Conservation (phyloP, 2,888 invertebrate genomes). For the Hirtodrosophila cameraria region DNA sequence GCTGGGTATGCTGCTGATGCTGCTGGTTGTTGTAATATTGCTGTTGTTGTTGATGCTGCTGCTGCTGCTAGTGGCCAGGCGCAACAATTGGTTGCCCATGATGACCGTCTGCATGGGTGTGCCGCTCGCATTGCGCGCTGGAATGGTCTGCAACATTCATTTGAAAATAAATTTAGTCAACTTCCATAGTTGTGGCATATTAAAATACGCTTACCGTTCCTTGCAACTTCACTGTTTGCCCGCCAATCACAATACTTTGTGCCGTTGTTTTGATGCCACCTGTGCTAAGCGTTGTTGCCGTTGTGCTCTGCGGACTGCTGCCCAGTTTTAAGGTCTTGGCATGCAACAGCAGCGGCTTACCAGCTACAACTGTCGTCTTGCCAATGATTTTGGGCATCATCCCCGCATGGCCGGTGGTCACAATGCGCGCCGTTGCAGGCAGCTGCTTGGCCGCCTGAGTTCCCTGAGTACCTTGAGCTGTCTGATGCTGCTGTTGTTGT, state of each 20-base stretch:
- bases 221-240: conserved; percentile 83
- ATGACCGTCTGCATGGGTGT: conserved; percentile 83
- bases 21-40: conserved; percentile 32
- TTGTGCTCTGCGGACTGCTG: conserved; percentile 82
- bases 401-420: conserved; percentile 77
- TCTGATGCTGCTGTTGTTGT: conserved; percentile 59
- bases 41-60: conserved; percentile 50
- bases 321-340: conserved; percentile 64
- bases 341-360: conserved; percentile 63
- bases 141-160: conserved; percentile 45
- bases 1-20: conserved; percentile 46
- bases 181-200: background rate
- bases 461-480: conserved; percentile 82
- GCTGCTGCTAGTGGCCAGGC: conserved; percentile 64
- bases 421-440: conserved; percentile 55
- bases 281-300: conserved; percentile 75
- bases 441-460: conserved; percentile 38
- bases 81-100: conserved; percentile 83
- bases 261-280: conserved; percentile 66
- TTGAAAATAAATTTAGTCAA: background rate
- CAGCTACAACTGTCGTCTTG: conserved; percentile 72
- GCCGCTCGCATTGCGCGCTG: conserved; percentile 46
- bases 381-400: conserved; percentile 84
- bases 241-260: conserved; percentile 83
- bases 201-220: conserved; percentile 68